phyloP scores from a whole-genome alignment of 2,888 invertebrate species.

The Falcaria lacertinaria region DNA sequence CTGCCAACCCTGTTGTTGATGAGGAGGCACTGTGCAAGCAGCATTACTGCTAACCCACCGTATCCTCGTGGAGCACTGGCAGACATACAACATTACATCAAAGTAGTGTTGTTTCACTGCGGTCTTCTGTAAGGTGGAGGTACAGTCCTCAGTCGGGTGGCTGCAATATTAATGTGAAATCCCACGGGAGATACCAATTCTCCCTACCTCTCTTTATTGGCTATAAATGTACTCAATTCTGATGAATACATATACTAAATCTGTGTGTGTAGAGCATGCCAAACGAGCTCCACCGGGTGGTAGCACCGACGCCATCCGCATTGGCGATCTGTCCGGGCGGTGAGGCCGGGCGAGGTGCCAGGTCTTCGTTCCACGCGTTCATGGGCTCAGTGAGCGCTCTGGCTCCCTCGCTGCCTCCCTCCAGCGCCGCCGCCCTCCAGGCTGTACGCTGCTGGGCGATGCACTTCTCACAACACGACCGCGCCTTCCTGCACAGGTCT shows the following conservation, averaged over 20 bases:
- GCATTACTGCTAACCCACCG: too few relatives aligned
- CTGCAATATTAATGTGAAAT: too few relatives aligned
- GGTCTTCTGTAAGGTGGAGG: too few relatives aligned
- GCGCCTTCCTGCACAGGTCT: slow-evolving; percentile 90
- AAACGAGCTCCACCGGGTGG: slow-evolving; percentile 31
- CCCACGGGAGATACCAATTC: too few relatives aligned
- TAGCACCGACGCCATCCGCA: slow-evolving; percentile 45
- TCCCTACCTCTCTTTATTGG: too few relatives aligned
- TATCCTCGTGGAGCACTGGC: too few relatives aligned
- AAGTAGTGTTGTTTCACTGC: too few relatives aligned
- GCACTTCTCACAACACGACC: slow-evolving; percentile 92
- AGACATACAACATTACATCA: too few relatives aligned
- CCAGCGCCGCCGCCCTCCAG: slow-evolving; percentile 93
- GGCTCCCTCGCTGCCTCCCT: slow-evolving; percentile 92
- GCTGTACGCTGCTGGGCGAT: slow-evolving; percentile 97
- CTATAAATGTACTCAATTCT: background rate
- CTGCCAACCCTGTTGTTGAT: too few relatives aligned
- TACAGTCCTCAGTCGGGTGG: too few relatives aligned
- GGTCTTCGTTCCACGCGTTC: slow-evolving; percentile 89
- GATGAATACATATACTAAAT: background rate
- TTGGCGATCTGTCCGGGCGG: slow-evolving; percentile 66
- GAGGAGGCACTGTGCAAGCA: too few relatives aligned
- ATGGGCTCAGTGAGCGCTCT: slow-evolving; percentile 95
- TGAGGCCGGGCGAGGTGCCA: slow-evolving; percentile 52
- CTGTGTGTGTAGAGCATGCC: slow-evolving; percentile 25